phyloP scores from a whole-genome alignment of 2,113 vertebrate genomes.

The Trochalopteron elliotii region DNA sequence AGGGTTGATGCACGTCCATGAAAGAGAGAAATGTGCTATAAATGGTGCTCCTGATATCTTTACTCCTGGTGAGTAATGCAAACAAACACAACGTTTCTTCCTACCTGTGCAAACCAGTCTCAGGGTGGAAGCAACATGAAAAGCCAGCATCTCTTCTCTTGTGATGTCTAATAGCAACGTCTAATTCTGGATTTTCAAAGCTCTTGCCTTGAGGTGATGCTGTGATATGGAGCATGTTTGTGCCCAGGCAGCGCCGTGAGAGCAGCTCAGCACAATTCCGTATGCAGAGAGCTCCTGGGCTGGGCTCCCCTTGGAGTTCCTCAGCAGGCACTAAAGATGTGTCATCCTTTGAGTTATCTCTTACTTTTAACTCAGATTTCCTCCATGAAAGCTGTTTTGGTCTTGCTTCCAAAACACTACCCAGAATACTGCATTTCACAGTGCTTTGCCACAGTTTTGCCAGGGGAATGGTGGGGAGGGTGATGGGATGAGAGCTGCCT shows the following conservation, averaged over 20 bases:
- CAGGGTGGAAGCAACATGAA: neutral
- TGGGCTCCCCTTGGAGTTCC: slow-evolving; percentile 6
- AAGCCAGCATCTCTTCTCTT: slow-evolving; percentile 29
- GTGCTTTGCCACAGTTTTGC: neutral
- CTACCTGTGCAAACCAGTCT: neutral
- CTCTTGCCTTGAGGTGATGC: neutral
- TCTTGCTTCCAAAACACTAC: neutral
- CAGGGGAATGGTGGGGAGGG: neutral
- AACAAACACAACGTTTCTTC: neutral
- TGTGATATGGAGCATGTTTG: slow-evolving; percentile 46
- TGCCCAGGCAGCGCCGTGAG: neutral
- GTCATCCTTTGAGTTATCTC: slow-evolving; percentile 25
- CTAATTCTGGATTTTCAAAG: slow-evolving; percentile 53
- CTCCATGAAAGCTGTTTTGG: neutral
- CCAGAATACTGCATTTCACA: neutral
- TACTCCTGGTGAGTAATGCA: neutral
- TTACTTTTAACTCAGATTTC: slow-evolving; percentile 12
- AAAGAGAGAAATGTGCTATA: neutral
- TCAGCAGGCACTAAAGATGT: neutral
- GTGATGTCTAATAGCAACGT: neutral
- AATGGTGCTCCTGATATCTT: neutral
- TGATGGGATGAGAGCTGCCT: neutral
- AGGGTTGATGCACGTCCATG: neutral
- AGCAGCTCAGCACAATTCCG: neutral
- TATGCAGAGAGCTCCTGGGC: neutral